Conservation (phyloP, 1,140 invertebrate genomes). For the Rhopalosiphum maidis region DNA sequence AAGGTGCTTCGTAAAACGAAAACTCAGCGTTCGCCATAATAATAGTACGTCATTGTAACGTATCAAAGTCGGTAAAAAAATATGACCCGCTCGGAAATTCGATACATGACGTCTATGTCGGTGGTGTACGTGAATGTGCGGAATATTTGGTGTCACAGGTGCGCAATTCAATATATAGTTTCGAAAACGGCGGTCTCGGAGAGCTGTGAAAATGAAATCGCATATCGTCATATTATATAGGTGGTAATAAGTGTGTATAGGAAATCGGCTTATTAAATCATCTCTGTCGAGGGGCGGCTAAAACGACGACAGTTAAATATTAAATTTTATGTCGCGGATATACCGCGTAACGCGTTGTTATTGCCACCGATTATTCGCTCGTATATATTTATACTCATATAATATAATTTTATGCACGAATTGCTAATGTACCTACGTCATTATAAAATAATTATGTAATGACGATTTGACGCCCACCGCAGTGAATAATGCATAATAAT, state of each 20-base stretch:
- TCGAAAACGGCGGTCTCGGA: not conserved
- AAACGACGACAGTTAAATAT: not conserved
- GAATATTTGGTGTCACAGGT: not conserved
- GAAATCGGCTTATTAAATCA: not conserved
- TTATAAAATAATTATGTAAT: slow-evolving; percentile 13
- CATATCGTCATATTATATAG: not conserved
- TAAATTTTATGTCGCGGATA: not conserved
- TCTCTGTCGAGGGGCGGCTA: too few relatives aligned
- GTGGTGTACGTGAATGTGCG: not conserved
- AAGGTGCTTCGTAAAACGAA: too few relatives aligned
- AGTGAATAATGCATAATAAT: not conserved
- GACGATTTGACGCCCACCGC: not conserved
- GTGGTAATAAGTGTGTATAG: not conserved
- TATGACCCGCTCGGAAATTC: not conserved
- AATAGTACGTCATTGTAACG: not conserved
- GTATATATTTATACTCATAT: not conserved
- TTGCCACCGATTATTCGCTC: not conserved
- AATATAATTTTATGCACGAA: too few relatives aligned
- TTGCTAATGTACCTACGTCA: not conserved
- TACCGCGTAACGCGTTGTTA: not conserved
- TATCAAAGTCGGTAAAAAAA: not conserved
- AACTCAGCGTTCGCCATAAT: too few relatives aligned
- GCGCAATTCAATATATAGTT: not conserved
- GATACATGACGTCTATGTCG: not conserved
- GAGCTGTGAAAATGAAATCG: not conserved